Evolutionary conservation across 2,888 invertebrate genomes (phyloP), one percentile per base, ranked within the genome.

Genomic region (Melanophora roralis): DNA sequence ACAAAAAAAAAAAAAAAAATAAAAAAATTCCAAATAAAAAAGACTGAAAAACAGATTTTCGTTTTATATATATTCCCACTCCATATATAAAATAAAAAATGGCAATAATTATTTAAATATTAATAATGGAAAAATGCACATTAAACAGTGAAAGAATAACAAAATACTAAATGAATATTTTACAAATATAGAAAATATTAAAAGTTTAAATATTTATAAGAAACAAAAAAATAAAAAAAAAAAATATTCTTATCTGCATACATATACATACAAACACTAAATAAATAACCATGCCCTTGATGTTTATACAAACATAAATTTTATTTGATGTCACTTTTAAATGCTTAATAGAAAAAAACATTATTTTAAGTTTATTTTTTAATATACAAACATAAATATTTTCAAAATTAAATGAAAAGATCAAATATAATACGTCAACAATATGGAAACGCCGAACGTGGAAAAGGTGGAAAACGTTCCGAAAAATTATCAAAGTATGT

Each of bases 321-420:
- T 72, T 23, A 40, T 32, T 40, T 43, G n/a, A 23, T 16, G 12
- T 43, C 51, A 53, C 14, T 21, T 14, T 36, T 43, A 43, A 60
- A 57, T 34, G 27, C 9, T 23, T 21, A 6, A 23, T 43, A 21
- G n/a, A n/a, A n/a, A n/a, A n/a, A n/a, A n/a, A n/a, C n/a, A n/a
- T n/a, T n/a, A n/a, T n/a, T n/a, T n/a, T n/a, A n/a, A n/a, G n/a
- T n/a, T n/a, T n/a, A n/a, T n/a, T n/a, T n/a, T n/a, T n/a, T n/a
- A n/a, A n/a, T n/a, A 23, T 14, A 69, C 47, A 40, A 12, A 40
- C 40, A 53, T 19, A 45, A 9, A 16, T 34, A 36, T 49, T 40
- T 64, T 36, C 45, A 64, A 57, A 38, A 55, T 71, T 84, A 84
- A 86, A 88, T 88, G 88, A 88, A 88, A 85, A 83, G 86, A 60